Base-by-base conservation (phyloP, 1,140 invertebrate species). In the Drosophila murphyi region DNA sequence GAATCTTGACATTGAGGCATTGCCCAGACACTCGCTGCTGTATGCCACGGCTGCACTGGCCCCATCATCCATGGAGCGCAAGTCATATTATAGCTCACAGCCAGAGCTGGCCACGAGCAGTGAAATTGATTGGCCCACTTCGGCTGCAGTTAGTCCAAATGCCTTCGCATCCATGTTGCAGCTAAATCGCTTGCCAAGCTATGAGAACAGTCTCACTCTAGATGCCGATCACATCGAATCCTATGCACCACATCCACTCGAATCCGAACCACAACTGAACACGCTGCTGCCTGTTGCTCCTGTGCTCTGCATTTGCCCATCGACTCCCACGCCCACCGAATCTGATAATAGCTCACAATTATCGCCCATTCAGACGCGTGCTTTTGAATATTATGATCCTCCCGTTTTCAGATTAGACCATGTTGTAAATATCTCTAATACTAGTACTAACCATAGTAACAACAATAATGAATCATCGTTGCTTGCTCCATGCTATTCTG, bases 401-500 rank as follows among this genome's bases (percentile, higher is more conserved):
- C 59, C 65, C 61, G 3, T 4, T 31, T 70, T 75, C 52, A 43
- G 64, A 68, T 56, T 90, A 86, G 85, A 85, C 68, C 88, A 74
- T 80, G 78, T 68, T 91, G 78, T 91, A 86, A 78, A 89, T 91
- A 86, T 82, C 43, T 82, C 70, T 89, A 82, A 82, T 91, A 37
- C 39, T 43, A 88, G 85, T 88, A 91, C 89, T 91, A 91, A 91
- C 75, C 88, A 88, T 85, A 80, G 88, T 88, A 82, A 91, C 76
- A 79, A 81, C 65, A 83, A 89, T 91, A 89, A 90, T 87, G 72
- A 83, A 75, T 81, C 86, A 81, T 90, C 89, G 91, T 87, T 91
- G 90, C 90, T 91, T 91, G 90, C 86, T 90, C 90, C 90, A 82
- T 82, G 70, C 75, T 77, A 73, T 73, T 77, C 70, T 73, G 74